These are phyloP conservation scores for Calliopum simillimum DNA, from an alignment of 2,888 invertebrate genomes.

Conservation along the genomic window DNA sequence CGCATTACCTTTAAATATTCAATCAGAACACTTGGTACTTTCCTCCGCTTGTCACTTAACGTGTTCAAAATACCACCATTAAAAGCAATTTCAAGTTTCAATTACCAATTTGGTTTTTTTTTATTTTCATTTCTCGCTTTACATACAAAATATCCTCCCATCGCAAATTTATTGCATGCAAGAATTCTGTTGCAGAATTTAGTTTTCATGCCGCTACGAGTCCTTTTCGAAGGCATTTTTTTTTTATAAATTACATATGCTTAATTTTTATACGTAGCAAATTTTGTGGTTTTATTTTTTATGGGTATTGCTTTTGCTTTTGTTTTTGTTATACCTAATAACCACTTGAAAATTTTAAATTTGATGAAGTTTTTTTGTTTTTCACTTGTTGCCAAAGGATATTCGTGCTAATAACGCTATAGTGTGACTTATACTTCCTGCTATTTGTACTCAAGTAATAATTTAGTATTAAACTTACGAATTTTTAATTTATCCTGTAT, in stretches of 20 bases:
- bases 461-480: too few relatives aligned
- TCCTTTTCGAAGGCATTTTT: not conserved
- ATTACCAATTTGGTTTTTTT: constrained; percentile 20
- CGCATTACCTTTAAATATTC: not conserved
- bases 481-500: too few relatives aligned
- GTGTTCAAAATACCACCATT: constrained; percentile 13
- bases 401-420: constrained; percentile 4
- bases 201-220: not conserved
- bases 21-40: not conserved
- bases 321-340: not conserved
- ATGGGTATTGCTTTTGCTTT: not conserved
- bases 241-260: not conserved
- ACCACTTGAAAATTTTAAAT: too few relatives aligned
- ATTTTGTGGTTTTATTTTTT: not conserved
- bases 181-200: constrained; percentile 1
- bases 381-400: not conserved
- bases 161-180: not conserved
- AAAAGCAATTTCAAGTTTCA: constrained; percentile 27
- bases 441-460: not conserved
- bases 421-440: not conserved
- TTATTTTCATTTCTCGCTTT: not conserved
- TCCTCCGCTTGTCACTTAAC: constrained; percentile 4
- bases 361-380: too few relatives aligned
- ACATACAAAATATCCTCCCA: too few relatives aligned
- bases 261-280: too few relatives aligned